Evolutionary conservation across 1,140 invertebrate species (phyloP).

Genomic region (Nebria ingens): DNA sequence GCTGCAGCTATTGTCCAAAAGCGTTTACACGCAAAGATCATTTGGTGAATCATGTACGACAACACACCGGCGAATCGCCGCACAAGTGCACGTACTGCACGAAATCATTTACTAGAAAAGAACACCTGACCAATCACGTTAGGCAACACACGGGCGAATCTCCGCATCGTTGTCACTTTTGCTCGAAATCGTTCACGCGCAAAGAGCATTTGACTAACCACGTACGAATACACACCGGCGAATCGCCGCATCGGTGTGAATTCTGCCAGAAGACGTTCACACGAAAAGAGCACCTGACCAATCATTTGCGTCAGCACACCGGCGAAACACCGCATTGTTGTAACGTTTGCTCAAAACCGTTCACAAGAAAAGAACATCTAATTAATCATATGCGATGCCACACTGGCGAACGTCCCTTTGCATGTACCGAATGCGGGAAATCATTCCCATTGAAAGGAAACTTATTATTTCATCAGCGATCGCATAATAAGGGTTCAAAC

Average conservation of each 20-base stretch:
- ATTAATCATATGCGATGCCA: constrained; percentile 73
- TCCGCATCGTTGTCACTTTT: constrained; percentile 70
- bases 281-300: constrained; percentile 68
- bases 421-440: constrained; percentile 74
- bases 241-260: constrained; percentile 69
- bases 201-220: constrained; percentile 74
- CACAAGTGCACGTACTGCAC: constrained; percentile 64
- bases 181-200: constrained; percentile 73
- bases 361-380: constrained; percentile 58
- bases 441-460: constrained; percentile 82
- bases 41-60: constrained; percentile 55
- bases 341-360: constrained; percentile 57
- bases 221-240: constrained; percentile 58
- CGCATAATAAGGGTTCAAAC: constrained; percentile 76
- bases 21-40: constrained; percentile 77
- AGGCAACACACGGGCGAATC: constrained; percentile 65
- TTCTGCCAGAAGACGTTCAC: constrained; percentile 74
- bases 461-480: constrained; percentile 88
- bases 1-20: constrained; percentile 77
- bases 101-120: constrained; percentile 79
- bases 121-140: constrained; percentile 84
- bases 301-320: constrained; percentile 60
- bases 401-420: constrained; percentile 76
- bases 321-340: constrained; percentile 65
- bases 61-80: constrained; percentile 71